Percentiles rank a stretch among this genome's conserved stretches.
Conservation (phyloP, 1,140 invertebrate species). For the Lerema accius region DNA sequence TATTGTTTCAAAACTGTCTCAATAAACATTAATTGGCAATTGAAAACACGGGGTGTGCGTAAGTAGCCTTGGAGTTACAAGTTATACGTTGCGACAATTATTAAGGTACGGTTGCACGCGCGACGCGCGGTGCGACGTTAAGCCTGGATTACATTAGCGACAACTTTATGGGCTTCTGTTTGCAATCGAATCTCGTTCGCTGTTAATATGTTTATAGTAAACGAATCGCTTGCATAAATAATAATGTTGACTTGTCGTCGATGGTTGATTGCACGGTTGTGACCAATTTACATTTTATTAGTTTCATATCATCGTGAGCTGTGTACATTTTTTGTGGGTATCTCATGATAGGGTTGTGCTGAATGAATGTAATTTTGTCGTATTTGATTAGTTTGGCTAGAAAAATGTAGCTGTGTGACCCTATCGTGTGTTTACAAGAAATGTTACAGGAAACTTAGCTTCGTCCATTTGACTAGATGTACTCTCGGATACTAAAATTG, state of each 20-base stretch:
- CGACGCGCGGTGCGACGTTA: neutral
- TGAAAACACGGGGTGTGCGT: constrained; percentile 25
- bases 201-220: constrained; percentile 19
- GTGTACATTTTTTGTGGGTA: neutral
- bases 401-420: neutral
- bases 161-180: constrained; percentile 15
- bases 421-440: neutral
- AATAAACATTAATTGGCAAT: no score
- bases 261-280: neutral
- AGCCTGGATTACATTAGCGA: constrained; percentile 24
- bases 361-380: neutral
- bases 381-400: neutral
- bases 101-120: neutral
- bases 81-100: constrained; percentile 27
- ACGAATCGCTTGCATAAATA: neutral
- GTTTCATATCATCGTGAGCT: neutral
- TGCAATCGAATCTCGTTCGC: constrained; percentile 16
- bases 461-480: neutral
- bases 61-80: constrained; percentile 17
- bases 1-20: no score
- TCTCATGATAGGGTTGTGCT: neutral
- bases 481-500: no score
- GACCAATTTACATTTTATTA: neutral
- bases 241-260: no score
- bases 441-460: neutral